These are phyloP conservation scores for Numenius phaeopus DNA, from an alignment of 2,797 vertebrate genomes.

Conservation along the genomic window DNA sequence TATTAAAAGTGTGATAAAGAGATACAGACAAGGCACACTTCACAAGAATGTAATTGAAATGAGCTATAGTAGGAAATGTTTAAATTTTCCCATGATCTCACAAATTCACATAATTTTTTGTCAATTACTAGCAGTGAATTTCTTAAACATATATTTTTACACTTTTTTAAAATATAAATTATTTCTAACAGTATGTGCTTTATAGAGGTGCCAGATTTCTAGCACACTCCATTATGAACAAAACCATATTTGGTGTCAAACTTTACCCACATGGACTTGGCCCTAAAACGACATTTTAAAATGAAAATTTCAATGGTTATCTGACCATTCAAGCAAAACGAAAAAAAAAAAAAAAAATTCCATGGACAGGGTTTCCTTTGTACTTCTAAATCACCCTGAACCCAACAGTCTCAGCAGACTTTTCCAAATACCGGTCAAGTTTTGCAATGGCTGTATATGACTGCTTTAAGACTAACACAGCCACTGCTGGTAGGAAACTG, in stretches of 20 bases:
- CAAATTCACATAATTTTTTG: not conserved
- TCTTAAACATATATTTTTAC: not conserved
- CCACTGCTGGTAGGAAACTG: not conserved
- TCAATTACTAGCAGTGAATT: not conserved
- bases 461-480: not conserved
- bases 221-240: not conserved
- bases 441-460: not conserved
- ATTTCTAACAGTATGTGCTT: not conserved
- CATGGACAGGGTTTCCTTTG: not conserved
- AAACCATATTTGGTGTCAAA: not conserved
- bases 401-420: not conserved
- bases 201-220: not conserved
- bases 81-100: not conserved
- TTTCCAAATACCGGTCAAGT: not conserved
- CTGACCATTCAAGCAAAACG: not conserved
- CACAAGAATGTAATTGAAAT: not conserved
- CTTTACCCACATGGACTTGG: accelerated
- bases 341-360: not conserved
- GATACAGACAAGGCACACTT: accelerated
- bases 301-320: not conserved
- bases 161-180: not conserved
- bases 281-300: not conserved
- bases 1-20: not conserved
- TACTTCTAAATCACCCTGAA: not conserved
- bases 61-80: not conserved